Base-by-base conservation (phyloP, 2,797 vertebrate species). In the Pseudopleuronectes americanus region DNA sequence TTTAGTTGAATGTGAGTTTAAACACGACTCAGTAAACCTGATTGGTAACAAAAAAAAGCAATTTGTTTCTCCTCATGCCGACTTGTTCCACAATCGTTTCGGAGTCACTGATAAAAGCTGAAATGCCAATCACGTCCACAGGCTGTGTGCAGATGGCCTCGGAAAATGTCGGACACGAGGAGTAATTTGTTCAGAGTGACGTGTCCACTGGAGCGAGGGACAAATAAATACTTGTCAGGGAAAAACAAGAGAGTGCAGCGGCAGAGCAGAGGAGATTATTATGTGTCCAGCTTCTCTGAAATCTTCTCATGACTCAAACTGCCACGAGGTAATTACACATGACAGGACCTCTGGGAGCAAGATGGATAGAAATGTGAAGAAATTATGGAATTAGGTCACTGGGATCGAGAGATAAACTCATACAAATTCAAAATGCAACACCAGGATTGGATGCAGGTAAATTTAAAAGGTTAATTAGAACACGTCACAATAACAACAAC, bases 171-270 rank as follows among this genome's bases (percentile, higher is more conserved):
- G 28, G 49, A 81, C 85, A 81, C 31, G 71, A 75, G 54, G 59
- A 82, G 80, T 75, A 77, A 90, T 91, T 90, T 89, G 79, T 80
- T 85, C 64, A 57, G 64, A 60, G 57, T 19, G 66, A 84, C 71
- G 72, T 84, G 80, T 63, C 58, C 77, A 76, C 48, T 62, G 87
- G 75, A 61, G 55, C 7, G 68, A 63, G 52, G 36, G 64, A 64
- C 55, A 58, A 67, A 53, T 53, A 26, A 12, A 66, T 56, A 69
- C 43, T 67, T 66, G 71, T 71, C 45, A 31, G n/a, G 43, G 38
- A 64, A 61, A 70, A 84, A 77, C 61, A 76, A 65, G 43, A 66
- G 70, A 64, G 64, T 38, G 31, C 65, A 83, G 57, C 13, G 51
- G 60, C 17, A 69, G 41, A 23, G 19, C 22, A 52, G 45, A 84